These are phyloP conservation scores for Neomicropteryx cornuta DNA, from an alignment of 1,140 invertebrate species.

Conservation along the genomic window DNA sequence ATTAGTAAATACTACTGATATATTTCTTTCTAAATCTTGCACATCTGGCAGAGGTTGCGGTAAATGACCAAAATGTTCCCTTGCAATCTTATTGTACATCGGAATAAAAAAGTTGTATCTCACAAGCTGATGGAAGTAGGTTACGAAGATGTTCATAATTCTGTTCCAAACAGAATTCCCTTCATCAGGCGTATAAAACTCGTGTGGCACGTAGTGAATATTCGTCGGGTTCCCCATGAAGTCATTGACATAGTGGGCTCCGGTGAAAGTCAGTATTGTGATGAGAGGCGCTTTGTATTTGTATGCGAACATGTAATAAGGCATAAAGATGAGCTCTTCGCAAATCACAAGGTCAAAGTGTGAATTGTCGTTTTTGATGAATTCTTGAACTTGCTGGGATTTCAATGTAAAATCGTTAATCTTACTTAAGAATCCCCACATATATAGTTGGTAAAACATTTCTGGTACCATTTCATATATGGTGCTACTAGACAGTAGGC, in stretches of 20 bases:
- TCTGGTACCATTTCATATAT: too few relatives aligned
- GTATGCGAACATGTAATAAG: slow-evolving; percentile 38
- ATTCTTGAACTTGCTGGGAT: slow-evolving; percentile 30
- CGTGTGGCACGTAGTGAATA: slow-evolving; percentile 34
- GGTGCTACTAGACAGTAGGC: too few relatives aligned
- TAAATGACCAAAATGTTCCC: slow-evolving; percentile 24
- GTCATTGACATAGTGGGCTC: slow-evolving; percentile 41
- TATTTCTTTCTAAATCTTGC: slow-evolving; percentile 33
- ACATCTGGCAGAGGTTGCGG: slow-evolving; percentile 31
- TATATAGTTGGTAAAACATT: too few relatives aligned
- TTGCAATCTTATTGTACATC: slow-evolving; percentile 26
- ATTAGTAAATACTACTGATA: slow-evolving; percentile 37
- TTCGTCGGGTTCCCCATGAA: slow-evolving; percentile 38
- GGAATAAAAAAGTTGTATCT: slow-evolving; percentile 24
- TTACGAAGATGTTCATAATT: slow-evolving; percentile 25
- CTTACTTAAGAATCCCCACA: too few relatives aligned
- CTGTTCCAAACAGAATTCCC: slow-evolving; percentile 25
- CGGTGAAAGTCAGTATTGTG: slow-evolving; percentile 40
- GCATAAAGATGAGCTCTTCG: slow-evolving; percentile 44
- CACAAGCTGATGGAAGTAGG: slow-evolving; percentile 25
- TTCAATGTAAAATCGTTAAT: too few relatives aligned
- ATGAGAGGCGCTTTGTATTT: slow-evolving; percentile 42
- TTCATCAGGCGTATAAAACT: slow-evolving; percentile 29
- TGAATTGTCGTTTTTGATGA: slow-evolving; percentile 33
- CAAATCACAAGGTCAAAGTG: slow-evolving; percentile 40